These are phyloP conservation scores for Xenops minutus DNA, from an alignment of 2,797 vertebrate species.

Conservation along the genomic window DNA sequence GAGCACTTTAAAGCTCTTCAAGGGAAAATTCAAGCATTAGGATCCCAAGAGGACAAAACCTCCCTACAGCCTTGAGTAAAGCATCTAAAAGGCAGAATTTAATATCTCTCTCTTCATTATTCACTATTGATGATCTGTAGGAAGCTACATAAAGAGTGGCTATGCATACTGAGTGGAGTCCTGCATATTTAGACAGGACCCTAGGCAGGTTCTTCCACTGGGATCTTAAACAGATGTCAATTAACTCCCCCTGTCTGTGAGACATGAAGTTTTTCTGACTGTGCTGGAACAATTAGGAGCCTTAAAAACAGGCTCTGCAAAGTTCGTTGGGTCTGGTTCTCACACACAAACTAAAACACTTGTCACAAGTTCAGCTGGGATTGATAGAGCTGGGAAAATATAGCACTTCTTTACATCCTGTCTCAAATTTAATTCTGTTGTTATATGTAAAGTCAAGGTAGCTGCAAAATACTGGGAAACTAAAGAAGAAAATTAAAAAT, in stretches of 20 bases:
- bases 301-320: background rate
- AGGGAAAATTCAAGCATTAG: conserved; percentile 3
- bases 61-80: conserved; percentile 15
- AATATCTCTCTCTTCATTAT: conserved; percentile 33
- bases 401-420: conserved; percentile 8
- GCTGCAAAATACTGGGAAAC: conserved; percentile 7
- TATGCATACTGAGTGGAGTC: background rate
- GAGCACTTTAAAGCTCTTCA: background rate
- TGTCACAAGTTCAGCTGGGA: background rate
- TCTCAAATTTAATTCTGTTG: background rate
- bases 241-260: background rate
- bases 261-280: background rate
- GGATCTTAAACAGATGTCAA: background rate
- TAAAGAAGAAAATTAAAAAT: conserved; percentile 9
- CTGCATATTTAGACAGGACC: background rate
- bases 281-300: background rate
- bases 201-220: background rate
- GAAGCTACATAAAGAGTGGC: background rate
- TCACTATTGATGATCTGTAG: conserved; percentile 33
- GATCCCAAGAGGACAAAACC: conserved; percentile 13
- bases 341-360: background rate
- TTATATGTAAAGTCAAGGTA: background rate
- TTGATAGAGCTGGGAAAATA: conserved; percentile 26
- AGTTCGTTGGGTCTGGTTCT: background rate
- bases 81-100: conserved; percentile 42